phyloP scores from a whole-genome alignment of 2,888 invertebrate genomes.

The Leptopilina drosophilae region DNA sequence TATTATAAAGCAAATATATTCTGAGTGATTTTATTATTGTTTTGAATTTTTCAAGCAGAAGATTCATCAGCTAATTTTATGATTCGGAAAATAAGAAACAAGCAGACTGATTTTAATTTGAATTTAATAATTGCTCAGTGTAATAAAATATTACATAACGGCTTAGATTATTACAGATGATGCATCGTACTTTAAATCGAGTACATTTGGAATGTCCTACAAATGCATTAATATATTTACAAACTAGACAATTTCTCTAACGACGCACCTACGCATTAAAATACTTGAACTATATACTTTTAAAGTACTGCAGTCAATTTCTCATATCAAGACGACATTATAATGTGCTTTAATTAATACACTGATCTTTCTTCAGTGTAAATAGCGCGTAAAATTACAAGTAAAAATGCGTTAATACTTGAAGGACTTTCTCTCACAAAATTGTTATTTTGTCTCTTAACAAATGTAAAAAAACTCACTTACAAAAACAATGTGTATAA shows the following conservation, averaged over 20 bases:
- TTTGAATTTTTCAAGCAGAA: not conserved
- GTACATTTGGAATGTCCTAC: constrained; percentile 35
- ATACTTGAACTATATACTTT: not conserved
- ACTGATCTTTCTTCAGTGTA: not conserved
- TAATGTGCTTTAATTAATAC: not conserved
- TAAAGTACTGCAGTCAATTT: constrained; percentile 21
- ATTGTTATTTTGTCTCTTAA: not conserved
- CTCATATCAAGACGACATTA: constrained; percentile 3
- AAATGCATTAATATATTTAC: constrained; percentile 23
- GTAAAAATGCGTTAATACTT: too few species aligned
- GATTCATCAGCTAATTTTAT: not conserved
- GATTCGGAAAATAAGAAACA: not conserved
- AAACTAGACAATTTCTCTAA: constrained; percentile 7
- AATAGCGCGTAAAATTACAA: not conserved
- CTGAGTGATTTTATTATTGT: not conserved
- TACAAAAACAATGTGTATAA: constrained; percentile 35
- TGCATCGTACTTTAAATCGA: constrained; percentile 26
- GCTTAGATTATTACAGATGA: constrained; percentile 1
- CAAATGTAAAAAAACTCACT: constrained; percentile 19
- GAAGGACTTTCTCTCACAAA: not conserved
- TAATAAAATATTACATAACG: constrained; percentile 43
- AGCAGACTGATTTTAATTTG: not conserved
- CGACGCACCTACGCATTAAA: not conserved
- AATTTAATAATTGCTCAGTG: constrained; percentile 40
- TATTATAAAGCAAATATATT: constrained; percentile 67